phyloP scores from a whole-genome alignment of 2,797 vertebrate genomes.

The Mormyrus proboscirostris region DNA sequence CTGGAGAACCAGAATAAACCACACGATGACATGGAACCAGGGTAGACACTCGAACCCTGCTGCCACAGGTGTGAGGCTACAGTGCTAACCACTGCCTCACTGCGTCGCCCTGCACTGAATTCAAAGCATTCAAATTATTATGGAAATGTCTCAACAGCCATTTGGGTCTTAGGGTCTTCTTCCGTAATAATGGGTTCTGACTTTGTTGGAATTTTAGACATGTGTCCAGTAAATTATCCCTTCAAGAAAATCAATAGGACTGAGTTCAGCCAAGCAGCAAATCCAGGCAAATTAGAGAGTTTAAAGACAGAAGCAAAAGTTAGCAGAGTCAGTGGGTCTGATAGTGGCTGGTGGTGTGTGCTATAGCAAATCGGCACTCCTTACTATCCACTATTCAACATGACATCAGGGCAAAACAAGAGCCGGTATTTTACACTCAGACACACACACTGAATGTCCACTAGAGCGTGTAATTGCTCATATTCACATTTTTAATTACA shows the following conservation, averaged over 20 bases:
- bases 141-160: not conserved
- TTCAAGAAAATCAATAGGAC: conserved; percentile 35
- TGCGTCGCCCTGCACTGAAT: not conserved
- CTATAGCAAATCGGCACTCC: not conserved
- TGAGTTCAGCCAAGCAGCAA: conserved; percentile 32
- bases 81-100: not conserved
- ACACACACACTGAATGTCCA: not conserved
- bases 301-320: conserved; percentile 25
- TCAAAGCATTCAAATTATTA: not conserved
- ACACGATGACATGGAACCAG: not conserved
- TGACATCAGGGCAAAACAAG: not conserved
- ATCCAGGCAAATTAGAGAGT: conserved; percentile 39
- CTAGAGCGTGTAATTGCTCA: not conserved
- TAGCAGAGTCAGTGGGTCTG: not conserved
- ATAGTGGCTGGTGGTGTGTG: not conserved
- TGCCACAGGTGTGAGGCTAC: not conserved
- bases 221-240: conserved; percentile 18
- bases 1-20: not conserved
- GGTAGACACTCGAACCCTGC: not conserved
- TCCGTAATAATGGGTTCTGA: not conserved
- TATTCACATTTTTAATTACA: not conserved
- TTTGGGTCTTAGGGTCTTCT: not conserved
- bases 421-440: not conserved
- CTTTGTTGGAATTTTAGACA: not conserved
- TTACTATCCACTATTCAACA: not conserved